phyloP scores from a whole-genome alignment of 2,113 vertebrate genomes.

The Grammomys dolichurus region DNA sequence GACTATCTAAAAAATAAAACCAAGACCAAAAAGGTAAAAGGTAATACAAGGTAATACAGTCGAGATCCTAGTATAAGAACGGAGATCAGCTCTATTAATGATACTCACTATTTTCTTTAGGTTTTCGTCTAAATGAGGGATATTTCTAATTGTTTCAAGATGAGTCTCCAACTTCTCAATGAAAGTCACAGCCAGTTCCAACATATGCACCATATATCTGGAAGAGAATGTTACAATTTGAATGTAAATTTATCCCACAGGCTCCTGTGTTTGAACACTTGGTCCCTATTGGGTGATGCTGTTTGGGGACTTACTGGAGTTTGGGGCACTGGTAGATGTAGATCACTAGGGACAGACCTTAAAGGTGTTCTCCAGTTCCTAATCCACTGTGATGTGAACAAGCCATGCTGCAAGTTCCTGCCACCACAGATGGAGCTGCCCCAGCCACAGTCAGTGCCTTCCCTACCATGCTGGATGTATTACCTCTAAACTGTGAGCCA shows the following conservation, averaged over 20 bases:
- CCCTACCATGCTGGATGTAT: background rate
- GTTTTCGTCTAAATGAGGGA: slow-evolving; percentile 81
- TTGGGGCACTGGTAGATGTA: background rate
- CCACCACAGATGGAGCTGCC: background rate
- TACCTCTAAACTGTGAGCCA: background rate
- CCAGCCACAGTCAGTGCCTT: no score
- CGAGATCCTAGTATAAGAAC: slow-evolving; percentile 42
- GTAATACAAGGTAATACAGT: background rate
- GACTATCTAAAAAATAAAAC: background rate
- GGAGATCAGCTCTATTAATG: slow-evolving; percentile 63
- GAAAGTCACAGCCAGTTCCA: slow-evolving; percentile 90
- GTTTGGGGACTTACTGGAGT: background rate
- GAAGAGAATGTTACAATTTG: background rate
- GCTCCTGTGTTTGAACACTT: background rate
- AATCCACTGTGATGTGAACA: background rate
- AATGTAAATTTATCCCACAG: background rate
- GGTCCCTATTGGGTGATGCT: background rate
- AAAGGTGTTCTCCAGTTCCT: background rate
- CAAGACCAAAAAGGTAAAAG: background rate
- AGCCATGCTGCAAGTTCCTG: background rate
- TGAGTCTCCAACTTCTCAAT: slow-evolving; percentile 92
- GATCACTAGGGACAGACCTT: background rate
- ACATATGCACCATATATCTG: slow-evolving; percentile 90
- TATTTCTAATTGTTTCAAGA: slow-evolving; percentile 85
- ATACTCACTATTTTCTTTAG: slow-evolving; percentile 91